These are phyloP conservation scores for Chloebia gouldiae DNA, from an alignment of 2,113 vertebrate genomes.

Conservation along the genomic window DNA sequence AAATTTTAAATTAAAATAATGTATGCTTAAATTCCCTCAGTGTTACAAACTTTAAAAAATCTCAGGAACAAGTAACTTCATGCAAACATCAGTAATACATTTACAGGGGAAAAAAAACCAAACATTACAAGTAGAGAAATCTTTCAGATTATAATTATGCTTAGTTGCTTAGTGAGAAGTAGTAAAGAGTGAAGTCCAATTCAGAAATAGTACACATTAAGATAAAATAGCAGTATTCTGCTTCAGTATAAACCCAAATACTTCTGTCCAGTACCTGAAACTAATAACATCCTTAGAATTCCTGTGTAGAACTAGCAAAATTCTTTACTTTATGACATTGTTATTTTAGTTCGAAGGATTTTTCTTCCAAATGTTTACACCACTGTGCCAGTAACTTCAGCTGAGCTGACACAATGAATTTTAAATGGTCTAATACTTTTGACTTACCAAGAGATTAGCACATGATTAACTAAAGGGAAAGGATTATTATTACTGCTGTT, in stretches of 20 bases:
- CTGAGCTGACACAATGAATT: slow-evolving; percentile 73
- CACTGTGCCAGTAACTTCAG: slow-evolving; percentile 54
- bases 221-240: slow-evolving; percentile 43
- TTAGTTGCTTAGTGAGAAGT: slow-evolving; percentile 5
- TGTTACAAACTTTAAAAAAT: not conserved
- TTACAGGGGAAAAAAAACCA: not conserved
- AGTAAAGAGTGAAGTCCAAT: slow-evolving; percentile 34
- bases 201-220: slow-evolving; percentile 18
- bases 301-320: slow-evolving; percentile 53
- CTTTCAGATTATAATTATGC: not conserved
- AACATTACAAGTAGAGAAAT: not conserved
- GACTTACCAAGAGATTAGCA: slow-evolving; percentile 79
- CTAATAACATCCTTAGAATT: slow-evolving; percentile 48
- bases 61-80: not conserved
- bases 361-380: slow-evolving; percentile 65
- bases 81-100: not conserved
- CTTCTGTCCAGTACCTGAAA: slow-evolving; percentile 42
- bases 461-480: slow-evolving; percentile 73
- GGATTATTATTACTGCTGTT: slow-evolving; percentile 73
- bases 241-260: slow-evolving; percentile 40
- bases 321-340: slow-evolving; percentile 55
- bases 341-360: slow-evolving; percentile 63
- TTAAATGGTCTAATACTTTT: slow-evolving; percentile 73
- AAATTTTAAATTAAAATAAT: not conserved
- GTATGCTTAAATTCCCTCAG: not conserved